A percentile compares a stretch with the other conserved stretches of the same genome.
These are phyloP conservation scores for Zygogramma bicolorata DNA, from an alignment of 2,888 invertebrate species.

Conservation along the genomic window DNA sequence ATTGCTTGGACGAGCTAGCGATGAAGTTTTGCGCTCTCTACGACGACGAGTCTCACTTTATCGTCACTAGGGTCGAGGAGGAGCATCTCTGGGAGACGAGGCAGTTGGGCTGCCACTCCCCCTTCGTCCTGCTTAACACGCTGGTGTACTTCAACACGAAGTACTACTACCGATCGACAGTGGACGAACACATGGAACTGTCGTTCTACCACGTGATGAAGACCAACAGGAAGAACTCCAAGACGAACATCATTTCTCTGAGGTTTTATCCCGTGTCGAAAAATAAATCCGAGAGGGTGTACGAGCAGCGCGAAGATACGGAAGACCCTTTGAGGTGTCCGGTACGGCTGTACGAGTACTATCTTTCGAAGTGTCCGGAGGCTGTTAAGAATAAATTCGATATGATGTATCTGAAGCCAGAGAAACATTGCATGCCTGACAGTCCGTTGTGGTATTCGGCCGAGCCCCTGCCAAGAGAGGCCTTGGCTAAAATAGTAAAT, in stretches of 20 bases:
- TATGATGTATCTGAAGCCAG: constrained; percentile 85
- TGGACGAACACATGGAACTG: constrained; percentile 87
- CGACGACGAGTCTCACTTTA: constrained; percentile 80
- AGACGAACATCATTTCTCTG: constrained; percentile 58
- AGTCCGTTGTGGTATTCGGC: constrained; percentile 93
- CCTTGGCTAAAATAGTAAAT: constrained; percentile 86
- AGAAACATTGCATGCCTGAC: constrained; percentile 88
- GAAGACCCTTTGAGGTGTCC: constrained; percentile 83
- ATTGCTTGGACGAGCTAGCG: constrained; percentile 84
- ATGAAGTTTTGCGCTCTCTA: constrained; percentile 81
- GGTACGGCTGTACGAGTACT: constrained; percentile 93
- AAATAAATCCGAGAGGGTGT: constrained; percentile 66
- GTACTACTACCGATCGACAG: constrained; percentile 88
- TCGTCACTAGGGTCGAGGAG: constrained; percentile 89
- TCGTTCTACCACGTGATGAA: constrained; percentile 92
- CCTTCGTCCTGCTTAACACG: constrained; percentile 87
- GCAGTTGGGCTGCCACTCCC: constrained; percentile 91
- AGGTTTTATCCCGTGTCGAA: constrained; percentile 58
- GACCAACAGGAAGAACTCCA: constrained; percentile 75
- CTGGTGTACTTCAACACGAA: constrained; percentile 94
- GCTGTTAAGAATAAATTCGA: constrained; percentile 88
- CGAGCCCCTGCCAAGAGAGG: constrained; percentile 78
- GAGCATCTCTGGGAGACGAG: constrained; percentile 93
- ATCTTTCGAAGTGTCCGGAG: constrained; percentile 92
- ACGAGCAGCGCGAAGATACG: constrained; percentile 73